Evolutionary conservation across 2,113 vertebrate genomes (phyloP), one percentile per base, ranked within the genome.

Genomic region (Myiagra hebetior): DNA sequence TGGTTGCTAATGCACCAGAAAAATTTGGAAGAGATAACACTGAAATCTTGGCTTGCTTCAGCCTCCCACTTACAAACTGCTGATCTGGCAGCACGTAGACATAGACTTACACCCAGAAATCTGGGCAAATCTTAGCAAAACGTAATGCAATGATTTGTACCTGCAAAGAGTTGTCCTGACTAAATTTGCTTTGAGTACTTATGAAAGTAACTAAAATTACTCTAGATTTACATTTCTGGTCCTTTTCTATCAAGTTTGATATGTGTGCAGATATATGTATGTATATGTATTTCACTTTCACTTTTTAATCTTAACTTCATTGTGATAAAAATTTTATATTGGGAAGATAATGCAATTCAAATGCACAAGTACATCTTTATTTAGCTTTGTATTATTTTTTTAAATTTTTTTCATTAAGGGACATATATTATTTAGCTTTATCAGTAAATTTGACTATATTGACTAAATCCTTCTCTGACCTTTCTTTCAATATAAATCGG

Each of bases 51-150:
- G 82, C 84, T 95, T 74, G 22, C 62, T 77, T 49, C 23, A 72
- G 15, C 85, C 92, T 84, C 78, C 70, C 52, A 95, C 96, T 97
- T 89, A 68, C 85, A 91, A 91, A 49, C n/a, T 87, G 62, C 64
- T 60, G 52, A 56, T 75, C 62, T 93, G 60, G 57, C 59, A 68
- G 46, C 31, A 4, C 69, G 33, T 46, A 65, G 28, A 28, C 39
- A 10, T 15, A 89, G 73, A 47, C 49, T 76, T 64, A 77, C 30
- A 75, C 30, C 10, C 57, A 67, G 47, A 80, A 57, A 64, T 75
- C 8, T 78, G 19, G 46, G 44, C 64, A 83, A 88, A 85, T 78
- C n/a, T 28, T 28, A 74, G 73, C 20, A 46, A 31, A 77, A 42
- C 52, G 27, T 41, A 44, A 50, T 78, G 68, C 47, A 53, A 37